Evolutionary conservation across 2,113 vertebrate genomes (phyloP).

Genomic region (Lagopus muta): DNA sequence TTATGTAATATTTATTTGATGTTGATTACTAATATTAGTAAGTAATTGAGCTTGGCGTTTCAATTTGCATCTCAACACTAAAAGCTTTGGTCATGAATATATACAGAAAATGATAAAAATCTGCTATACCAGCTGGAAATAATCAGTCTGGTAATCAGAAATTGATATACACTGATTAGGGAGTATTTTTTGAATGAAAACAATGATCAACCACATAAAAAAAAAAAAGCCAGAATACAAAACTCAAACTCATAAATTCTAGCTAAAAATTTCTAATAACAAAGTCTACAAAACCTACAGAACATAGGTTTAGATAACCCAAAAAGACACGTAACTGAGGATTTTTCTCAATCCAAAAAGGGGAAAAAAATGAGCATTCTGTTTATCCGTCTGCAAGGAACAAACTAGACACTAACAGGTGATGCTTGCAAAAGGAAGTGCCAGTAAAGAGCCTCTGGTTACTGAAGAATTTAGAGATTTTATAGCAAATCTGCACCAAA

Average conservation of each 20-base stretch:
- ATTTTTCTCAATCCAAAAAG: background rate
- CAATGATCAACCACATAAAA: background rate
- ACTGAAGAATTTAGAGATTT: background rate
- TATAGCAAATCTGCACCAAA: background rate
- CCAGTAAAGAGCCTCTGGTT: background rate
- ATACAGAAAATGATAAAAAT: background rate
- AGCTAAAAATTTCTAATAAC: background rate
- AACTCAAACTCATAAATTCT: background rate
- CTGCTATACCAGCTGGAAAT: background rate
- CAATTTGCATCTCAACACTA: background rate
- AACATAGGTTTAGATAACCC: no score
- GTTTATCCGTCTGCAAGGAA: background rate
- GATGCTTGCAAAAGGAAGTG: background rate
- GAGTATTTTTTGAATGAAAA: background rate
- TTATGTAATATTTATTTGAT: background rate
- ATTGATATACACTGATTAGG: background rate
- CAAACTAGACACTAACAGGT: background rate
- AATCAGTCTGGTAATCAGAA: background rate
- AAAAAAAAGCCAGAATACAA: background rate
- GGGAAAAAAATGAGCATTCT: background rate
- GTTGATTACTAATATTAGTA: slow-evolving; percentile 7
- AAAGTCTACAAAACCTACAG: background rate
- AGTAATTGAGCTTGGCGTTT: background rate
- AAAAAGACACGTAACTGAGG: accelerated
- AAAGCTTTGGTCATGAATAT: background rate